A percentile compares a stretch with the other conserved stretches of the same genome.
Conservation (phyloP, 2,113 vertebrate species). For the Alethe diademata region DNA sequence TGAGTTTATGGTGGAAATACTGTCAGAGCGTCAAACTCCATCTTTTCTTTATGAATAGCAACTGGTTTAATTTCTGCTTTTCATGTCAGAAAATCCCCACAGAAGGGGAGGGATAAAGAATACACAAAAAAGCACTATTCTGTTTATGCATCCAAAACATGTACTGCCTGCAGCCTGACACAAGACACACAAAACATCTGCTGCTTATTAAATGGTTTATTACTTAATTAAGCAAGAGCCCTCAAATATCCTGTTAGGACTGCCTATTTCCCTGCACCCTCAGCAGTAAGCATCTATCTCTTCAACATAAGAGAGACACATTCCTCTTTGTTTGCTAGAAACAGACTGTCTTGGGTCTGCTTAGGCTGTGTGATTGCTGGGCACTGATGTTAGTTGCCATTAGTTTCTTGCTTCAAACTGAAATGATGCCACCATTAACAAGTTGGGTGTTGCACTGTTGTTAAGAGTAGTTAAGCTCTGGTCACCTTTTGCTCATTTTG, state of each 20-base stretch:
- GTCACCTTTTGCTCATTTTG: not conserved
- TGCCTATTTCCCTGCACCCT: not conserved
- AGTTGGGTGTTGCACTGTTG: not conserved
- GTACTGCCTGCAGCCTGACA: not conserved
- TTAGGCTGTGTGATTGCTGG: not conserved
- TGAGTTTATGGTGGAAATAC: not conserved
- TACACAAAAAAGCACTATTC: not conserved
- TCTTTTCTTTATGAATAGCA: not conserved
- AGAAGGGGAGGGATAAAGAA: not conserved
- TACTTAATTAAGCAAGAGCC: not conserved
- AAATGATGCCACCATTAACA: not conserved
- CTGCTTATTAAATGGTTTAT: not conserved
- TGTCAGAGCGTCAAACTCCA: not conserved
- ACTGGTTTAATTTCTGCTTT: not conserved
- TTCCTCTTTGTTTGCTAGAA: not conserved
- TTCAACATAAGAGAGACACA: not conserved
- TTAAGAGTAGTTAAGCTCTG: not conserved
- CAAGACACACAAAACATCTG: not conserved
- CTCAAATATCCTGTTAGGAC: not conserved
- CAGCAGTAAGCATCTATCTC: not conserved
- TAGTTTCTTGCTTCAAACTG: not conserved
- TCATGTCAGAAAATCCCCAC: not conserved
- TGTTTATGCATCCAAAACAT: not conserved
- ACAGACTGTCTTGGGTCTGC: not conserved
- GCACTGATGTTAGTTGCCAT: not conserved